A percentile compares a stretch with the other conserved stretches of the same genome.
These are phyloP conservation scores for Mesoclemmys tuberculata DNA, from an alignment of 2,113 vertebrate species.

Conservation along the genomic window DNA sequence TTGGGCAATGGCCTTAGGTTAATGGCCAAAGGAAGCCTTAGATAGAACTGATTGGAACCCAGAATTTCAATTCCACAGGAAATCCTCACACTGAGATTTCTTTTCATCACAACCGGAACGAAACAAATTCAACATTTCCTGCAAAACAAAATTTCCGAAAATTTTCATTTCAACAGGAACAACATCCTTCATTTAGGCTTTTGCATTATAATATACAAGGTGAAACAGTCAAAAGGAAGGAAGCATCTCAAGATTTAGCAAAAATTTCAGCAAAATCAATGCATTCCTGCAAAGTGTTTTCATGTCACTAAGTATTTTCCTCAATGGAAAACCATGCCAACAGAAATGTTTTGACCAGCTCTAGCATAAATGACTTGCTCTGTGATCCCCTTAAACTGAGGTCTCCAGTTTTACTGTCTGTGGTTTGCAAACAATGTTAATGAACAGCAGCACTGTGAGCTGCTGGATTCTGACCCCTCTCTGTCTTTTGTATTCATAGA, in stretches of 20 bases:
- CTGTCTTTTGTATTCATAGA: background rate
- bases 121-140: background rate
- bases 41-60: background rate
- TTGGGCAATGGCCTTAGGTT: background rate
- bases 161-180: background rate
- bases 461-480: background rate
- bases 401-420: background rate
- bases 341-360: background rate
- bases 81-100: background rate
- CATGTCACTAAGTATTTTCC: background rate
- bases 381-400: background rate
- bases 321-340: background rate
- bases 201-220: no score
- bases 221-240: background rate
- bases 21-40: background rate
- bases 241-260: background rate
- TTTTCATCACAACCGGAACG: background rate
- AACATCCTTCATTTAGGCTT: no score
- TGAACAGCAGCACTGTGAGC: background rate
- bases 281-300: background rate
- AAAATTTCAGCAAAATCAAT: background rate
- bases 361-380: background rate
- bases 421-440: background rate
- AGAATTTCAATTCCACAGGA: conserved; percentile 4
- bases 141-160: background rate